These are phyloP conservation scores for Zaprionus lachaisei DNA, from an alignment of 1,140 invertebrate genomes.

Conservation along the genomic window DNA sequence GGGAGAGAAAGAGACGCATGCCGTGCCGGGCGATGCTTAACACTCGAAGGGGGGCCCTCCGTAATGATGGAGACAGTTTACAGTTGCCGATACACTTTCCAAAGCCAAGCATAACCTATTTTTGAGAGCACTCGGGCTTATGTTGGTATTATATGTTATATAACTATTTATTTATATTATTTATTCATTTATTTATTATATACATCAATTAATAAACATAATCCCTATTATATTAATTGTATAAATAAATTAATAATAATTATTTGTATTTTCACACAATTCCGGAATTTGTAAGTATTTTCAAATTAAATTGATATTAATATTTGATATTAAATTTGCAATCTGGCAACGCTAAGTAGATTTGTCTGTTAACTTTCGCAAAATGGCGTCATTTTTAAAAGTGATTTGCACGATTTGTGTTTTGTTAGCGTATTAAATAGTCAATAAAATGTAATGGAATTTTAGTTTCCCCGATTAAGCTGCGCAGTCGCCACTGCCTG, in stretches of 20 bases:
- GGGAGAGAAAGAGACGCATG: conserved; percentile 15
- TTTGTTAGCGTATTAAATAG: conserved; percentile 10
- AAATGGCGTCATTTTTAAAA: background rate
- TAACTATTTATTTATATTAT: background rate
- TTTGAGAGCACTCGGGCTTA: background rate
- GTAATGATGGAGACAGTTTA: conserved; percentile 34
- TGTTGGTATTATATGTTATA: background rate
- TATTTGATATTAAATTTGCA: background rate
- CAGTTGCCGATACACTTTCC: conserved; percentile 36
- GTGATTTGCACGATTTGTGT: background rate
- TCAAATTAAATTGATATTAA: no score
- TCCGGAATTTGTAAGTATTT: background rate
- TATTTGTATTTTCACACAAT: background rate
- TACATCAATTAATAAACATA: no score
- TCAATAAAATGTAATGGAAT: conserved; percentile 1
- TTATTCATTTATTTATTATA: background rate
- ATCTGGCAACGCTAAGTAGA: conserved; percentile 5
- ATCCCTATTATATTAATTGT: no score
- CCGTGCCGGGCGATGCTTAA: conserved; percentile 13
- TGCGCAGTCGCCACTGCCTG: conserved; percentile 43
- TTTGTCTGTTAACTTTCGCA: background rate
- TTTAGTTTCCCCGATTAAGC: conserved; percentile 52
- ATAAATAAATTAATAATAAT: background rate
- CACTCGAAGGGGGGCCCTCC: conserved; percentile 11
- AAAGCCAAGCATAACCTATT: background rate